Percentiles rank a stretch among this genome's conserved stretches.
phyloP scores from a whole-genome alignment of 2,113 vertebrate species.

The Phrynocephalus versicolor region DNA sequence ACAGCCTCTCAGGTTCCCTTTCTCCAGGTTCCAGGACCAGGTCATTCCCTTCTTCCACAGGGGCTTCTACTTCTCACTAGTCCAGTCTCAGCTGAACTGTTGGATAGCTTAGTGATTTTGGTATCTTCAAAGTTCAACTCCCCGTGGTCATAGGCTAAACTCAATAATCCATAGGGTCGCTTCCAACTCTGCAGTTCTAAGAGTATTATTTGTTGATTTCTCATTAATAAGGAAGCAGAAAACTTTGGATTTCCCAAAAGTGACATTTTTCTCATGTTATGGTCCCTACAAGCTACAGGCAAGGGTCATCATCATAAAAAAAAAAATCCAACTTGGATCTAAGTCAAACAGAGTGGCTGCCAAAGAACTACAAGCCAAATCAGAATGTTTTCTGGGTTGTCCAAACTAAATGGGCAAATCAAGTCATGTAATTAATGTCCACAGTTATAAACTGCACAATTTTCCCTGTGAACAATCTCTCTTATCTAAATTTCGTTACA shows the following conservation, averaged over 20 bases:
- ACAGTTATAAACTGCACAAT: background rate
- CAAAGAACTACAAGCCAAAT: background rate
- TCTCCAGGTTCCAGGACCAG: no score
- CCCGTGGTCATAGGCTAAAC: no score
- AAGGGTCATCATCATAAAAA: background rate
- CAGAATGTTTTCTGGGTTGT: background rate
- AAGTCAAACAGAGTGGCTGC: background rate
- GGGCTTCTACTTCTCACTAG: no score
- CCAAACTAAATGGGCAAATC: accelerated
- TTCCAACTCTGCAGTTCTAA: no score
- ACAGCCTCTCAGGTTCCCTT: no score
- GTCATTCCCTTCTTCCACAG: no score
- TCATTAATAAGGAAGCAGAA: background rate
- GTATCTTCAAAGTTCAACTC: no score
- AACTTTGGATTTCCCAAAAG: background rate
- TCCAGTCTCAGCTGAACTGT: no score
- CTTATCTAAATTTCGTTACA: background rate
- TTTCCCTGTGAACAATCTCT: background rate
- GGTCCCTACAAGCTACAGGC: no score
- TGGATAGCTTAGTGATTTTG: no score
- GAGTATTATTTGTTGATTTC: background rate
- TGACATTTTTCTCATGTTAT: background rate
- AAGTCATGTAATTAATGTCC: background rate
- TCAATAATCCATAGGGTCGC: no score
- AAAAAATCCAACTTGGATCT: background rate